Evolutionary conservation across 2,797 vertebrate genomes (phyloP).

Genomic region (Eremophila alpestris): DNA sequence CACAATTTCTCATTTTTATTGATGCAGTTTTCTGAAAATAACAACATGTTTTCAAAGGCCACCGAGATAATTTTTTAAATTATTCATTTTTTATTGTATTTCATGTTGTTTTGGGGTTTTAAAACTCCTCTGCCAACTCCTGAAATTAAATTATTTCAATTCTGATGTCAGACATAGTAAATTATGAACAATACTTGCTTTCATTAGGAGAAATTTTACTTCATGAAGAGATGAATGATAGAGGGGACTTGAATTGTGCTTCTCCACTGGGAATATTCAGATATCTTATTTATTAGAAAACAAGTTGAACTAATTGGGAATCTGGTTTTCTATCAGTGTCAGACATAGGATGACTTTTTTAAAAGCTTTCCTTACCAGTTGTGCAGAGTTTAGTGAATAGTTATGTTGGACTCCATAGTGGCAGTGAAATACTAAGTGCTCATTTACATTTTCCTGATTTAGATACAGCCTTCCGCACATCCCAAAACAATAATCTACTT

Average conservation of each 20-base stretch:
- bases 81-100: conserved; percentile 55
- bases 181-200: conserved; percentile 61
- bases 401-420: background rate
- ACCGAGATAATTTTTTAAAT: background rate
- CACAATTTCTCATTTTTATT: background rate
- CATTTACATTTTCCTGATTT: background rate
- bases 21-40: conserved; percentile 41
- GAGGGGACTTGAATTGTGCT: background rate
- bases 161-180: conserved; percentile 65
- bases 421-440: background rate
- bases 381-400: background rate
- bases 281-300: conserved; percentile 19
- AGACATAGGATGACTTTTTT: background rate
- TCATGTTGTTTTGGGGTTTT: conserved; percentile 24
- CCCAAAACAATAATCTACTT: background rate
- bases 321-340: background rate
- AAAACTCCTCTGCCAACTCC: conserved; percentile 29
- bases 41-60: background rate
- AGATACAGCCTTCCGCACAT: background rate
- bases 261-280: background rate
- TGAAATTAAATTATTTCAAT: conserved; percentile 62
- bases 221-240: conserved; percentile 43
- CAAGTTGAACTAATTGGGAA: background rate
- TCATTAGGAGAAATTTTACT: conserved; percentile 41
- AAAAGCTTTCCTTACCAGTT: background rate